Percentiles rank a stretch among this genome's conserved stretches.
Conservation (phyloP, 2,888 invertebrate species). For the Tetrapedia diversipes region DNA sequence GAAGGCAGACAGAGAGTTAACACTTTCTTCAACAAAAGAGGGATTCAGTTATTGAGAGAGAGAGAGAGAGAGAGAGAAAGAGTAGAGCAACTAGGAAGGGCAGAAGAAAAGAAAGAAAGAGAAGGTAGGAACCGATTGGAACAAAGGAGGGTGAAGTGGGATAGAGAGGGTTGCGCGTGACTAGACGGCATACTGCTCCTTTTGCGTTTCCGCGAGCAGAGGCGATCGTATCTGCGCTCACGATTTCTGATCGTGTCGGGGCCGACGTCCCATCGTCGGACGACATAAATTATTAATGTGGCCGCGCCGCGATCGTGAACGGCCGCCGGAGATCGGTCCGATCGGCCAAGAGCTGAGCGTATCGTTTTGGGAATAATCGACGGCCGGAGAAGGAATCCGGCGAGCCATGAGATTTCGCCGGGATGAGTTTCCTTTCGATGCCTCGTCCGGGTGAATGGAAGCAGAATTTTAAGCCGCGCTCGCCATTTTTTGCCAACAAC, state of each 20-base stretch:
- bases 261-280: conserved; percentile 70
- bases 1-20: no score
- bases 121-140: no score
- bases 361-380: conserved; percentile 43
- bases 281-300: conserved; percentile 77
- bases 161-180: conserved; percentile 57
- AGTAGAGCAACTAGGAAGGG: no score
- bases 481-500: no score
- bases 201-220: conserved; percentile 68
- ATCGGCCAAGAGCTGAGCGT: conserved; percentile 55
- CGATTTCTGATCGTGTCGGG: conserved; percentile 76
- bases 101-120: no score
- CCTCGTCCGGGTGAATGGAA: neutral
- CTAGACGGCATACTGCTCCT: conserved; percentile 59
- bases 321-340: conserved; percentile 55
- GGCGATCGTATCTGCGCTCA: conserved; percentile 74
- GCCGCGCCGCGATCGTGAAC: conserved; percentile 70
- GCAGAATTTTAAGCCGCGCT: neutral
- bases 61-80: no score
- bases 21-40: no score
- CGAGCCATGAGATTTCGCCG: neutral
- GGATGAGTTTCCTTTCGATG: neutral
- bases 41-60: no score
- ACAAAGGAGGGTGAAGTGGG: conserved; percentile 2
- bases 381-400: conserved; percentile 27